Evolutionary conservation across 2,113 vertebrate genomes (phyloP).

Genomic region (Hippopotamus amphibius): DNA sequence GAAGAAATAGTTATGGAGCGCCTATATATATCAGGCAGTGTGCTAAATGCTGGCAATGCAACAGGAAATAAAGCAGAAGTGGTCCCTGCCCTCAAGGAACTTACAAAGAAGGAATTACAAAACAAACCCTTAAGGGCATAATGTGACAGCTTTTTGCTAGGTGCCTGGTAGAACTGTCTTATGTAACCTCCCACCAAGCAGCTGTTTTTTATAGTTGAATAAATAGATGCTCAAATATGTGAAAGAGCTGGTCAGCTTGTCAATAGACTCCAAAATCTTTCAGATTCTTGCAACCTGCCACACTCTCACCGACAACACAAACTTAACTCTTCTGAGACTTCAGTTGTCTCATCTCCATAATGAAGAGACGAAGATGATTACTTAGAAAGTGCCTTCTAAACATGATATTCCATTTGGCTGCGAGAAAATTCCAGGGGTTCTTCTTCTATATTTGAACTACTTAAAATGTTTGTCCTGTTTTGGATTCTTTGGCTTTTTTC

Average conservation of each 20-base stretch:
- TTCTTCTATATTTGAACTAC: background rate
- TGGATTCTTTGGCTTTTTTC: background rate
- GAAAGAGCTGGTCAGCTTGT: background rate
- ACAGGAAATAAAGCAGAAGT: background rate
- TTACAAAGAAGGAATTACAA: background rate
- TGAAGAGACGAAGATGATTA: background rate
- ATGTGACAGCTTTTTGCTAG: background rate
- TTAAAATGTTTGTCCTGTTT: background rate
- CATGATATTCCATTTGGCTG: background rate
- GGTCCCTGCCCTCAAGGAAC: background rate
- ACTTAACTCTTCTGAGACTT: background rate
- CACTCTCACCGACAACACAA: background rate
- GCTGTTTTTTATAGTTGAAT: background rate
- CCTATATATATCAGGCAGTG: rapidly evolving
- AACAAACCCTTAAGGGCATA: background rate
- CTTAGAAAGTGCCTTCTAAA: constrained; percentile 2
- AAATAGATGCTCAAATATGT: background rate
- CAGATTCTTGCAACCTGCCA: background rate
- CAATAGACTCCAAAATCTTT: constrained; percentile 30
- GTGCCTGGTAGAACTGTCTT: background rate
- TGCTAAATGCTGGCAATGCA: background rate
- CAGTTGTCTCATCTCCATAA: background rate
- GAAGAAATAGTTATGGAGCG: background rate
- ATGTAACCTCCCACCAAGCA: background rate
- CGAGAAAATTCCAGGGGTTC: background rate